Base-by-base conservation (phyloP, 2,888 invertebrate species). In the Mayetiola destructor region DNA sequence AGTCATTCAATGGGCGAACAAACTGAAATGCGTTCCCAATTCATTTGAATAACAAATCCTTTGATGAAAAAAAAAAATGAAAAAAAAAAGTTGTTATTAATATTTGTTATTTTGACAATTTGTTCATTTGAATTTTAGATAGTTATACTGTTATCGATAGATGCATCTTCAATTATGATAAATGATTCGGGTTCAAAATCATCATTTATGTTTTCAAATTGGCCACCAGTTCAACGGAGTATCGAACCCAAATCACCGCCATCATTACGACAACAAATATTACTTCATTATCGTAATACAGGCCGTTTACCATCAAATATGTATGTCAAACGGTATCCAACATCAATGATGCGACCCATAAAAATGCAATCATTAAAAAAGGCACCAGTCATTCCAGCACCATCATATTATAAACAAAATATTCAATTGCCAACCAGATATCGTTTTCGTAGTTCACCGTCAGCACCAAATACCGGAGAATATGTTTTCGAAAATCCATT, bases 401-500 rank as follows among this genome's bases (percentile, higher is more conserved):
- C 48, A 48, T 48, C 48, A 27, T 48, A 48, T 9, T 48, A 48
- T 9, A 27, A 16, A n/a, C 48, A 23, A 48, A 48, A 3, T 1
- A 48, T 48, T 6, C 27, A 23, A 23, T 27, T 27, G n/a, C 48
- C 48, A 14, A 23, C 48, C 3, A 23, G 48, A 27, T 48, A 27
- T 48, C 48, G 48, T 27, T 48, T 48, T 10, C 48, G 27, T 18
- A 48, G 27, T 27, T 48, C 48, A 27, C 27, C 48, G 6, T 20
- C 27, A 3, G 48, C 48, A 59, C 60, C 65, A 1, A 68, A 68
- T 61, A 64, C 65, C 1, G 63, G 64, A 12, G 59, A 58, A 42
- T 67, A 68, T 42, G 66, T 67, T 56, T 71, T 68, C 32, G 71
- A 71, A 57, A 70, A 39, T 57, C 70, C 71, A 8, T 64, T 67